Evolutionary conservation across 2,888 invertebrate genomes (phyloP), one percentile per base, ranked within the genome.

Genomic region (Petrophora chlorosata): DNA sequence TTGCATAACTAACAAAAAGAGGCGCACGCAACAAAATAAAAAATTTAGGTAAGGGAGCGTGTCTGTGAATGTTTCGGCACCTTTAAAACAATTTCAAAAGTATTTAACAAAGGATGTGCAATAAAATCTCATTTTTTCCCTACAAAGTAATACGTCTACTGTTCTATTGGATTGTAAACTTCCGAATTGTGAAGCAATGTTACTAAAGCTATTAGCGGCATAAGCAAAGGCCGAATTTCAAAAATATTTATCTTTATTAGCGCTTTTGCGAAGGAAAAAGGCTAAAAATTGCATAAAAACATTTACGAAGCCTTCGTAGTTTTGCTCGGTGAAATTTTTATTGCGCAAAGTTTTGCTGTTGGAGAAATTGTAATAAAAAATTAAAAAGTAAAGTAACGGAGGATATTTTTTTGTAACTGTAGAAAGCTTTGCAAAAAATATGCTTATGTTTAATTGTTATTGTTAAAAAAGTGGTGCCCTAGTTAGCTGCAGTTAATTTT

Each of bases 81-180:
- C 79, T 75, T 80, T 82, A 67, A 75, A 67, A 73, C 73, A 70
- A 71, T 70, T 53, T 61, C 61, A 68, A 76, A 66, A 66, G 64
- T 55, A 54, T 51, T 53, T 48, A 67, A 85, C 83, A 84, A 85
- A 58, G 56, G 41, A 19, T 9, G 44, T 4, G 61, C 77, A 70
- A 73, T 88, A 89, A 88, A 88, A 67, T n/a, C 65, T 70, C 67
- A 67, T 84, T 88, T 87, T 79, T 82, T 68, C 70, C 66, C 53
- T 64, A 76, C 79, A 86, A 84, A 82, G 70, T 76, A 70, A 88
- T 87, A 82, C 67, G 73, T 80, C 89, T 88, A 88, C 88, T 83
- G 89, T 84, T 76, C 73, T 64, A 63, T 52, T 45, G 70, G 55
- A 80, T 85, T 84, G 83, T 85, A 77, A 80, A 86, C 83, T 83